Evolutionary conservation across 2,888 invertebrate species (phyloP).

Genomic region (Trachelus troglodyta): DNA sequence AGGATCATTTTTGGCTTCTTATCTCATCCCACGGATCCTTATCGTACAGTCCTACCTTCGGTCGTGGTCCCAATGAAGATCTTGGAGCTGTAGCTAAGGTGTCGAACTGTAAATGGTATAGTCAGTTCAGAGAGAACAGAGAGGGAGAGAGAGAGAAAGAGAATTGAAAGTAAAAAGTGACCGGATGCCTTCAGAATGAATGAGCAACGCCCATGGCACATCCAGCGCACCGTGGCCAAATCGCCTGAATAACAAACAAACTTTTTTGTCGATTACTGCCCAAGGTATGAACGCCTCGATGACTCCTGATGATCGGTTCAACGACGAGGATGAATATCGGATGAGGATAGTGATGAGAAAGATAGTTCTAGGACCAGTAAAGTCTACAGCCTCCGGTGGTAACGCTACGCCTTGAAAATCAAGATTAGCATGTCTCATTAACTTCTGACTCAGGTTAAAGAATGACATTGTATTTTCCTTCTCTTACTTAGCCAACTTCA

Average conservation of each 20-base stretch:
- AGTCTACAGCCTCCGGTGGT: neutral
- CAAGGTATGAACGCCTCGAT: neutral
- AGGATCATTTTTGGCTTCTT: neutral
- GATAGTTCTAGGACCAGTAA: neutral
- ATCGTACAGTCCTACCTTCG: neutral
- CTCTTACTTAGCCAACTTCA: neutral
- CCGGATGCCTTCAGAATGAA: conserved; percentile 3
- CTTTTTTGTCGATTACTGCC: conserved; percentile 11
- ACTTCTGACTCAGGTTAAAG: conserved; percentile 12
- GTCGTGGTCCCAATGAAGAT: neutral
- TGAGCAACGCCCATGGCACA: conserved; percentile 19
- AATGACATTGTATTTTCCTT: neutral
- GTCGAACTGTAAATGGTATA: neutral
- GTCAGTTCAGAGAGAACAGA: neutral
- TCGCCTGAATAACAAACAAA: conserved; percentile 23
- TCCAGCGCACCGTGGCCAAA: conserved; percentile 18
- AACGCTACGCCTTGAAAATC: neutral
- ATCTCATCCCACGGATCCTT: neutral
- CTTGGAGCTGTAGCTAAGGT: neutral
- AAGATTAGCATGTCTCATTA: conserved; percentile 20
- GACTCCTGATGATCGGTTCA: neutral
- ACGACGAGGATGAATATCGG: neutral
- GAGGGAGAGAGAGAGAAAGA: neutral
- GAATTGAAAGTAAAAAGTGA: conserved; percentile 1
- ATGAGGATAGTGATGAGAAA: neutral